phyloP scores from a whole-genome alignment of 2,113 vertebrate species.

The Eudorcas thomsonii region DNA sequence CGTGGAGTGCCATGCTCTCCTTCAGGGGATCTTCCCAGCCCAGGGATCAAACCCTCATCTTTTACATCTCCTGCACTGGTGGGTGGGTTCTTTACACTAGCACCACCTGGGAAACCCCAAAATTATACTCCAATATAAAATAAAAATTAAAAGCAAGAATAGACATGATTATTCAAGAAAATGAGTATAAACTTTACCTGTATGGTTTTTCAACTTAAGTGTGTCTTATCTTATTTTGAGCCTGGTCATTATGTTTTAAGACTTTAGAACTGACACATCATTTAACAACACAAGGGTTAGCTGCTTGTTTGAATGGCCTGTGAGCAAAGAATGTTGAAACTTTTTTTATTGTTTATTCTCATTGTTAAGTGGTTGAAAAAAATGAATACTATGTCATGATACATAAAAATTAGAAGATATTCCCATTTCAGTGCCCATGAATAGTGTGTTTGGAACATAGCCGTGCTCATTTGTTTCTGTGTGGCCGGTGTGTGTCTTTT shows the following conservation, averaged over 20 bases:
- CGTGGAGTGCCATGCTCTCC: not conserved
- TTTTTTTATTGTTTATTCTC: not conserved
- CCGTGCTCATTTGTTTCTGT: not conserved
- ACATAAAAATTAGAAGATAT: not conserved
- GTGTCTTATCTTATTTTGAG: not conserved
- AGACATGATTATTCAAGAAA: not conserved
- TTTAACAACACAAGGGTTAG: not conserved
- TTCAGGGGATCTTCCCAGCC: not conserved
- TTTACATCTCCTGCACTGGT: not conserved
- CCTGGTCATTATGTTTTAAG: not conserved
- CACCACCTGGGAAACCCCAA: not conserved
- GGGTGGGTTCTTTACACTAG: not conserved
- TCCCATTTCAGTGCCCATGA: not conserved
- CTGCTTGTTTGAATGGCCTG: not conserved
- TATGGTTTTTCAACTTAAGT: not conserved
- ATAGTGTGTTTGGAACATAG: not conserved
- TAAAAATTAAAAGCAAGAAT: not conserved
- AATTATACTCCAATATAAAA: not conserved
- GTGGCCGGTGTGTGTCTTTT: not conserved
- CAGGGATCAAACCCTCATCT: not conserved
- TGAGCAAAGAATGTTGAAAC: not conserved
- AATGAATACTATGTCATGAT: too few species aligned
- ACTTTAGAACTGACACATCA: not conserved
- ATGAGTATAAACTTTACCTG: not conserved
- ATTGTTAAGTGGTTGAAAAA: not conserved